A percentile compares a stretch with the other conserved stretches of the same genome.
Conservation (phyloP, 1,140 invertebrate genomes). For the Neodiprion pinetum region DNA sequence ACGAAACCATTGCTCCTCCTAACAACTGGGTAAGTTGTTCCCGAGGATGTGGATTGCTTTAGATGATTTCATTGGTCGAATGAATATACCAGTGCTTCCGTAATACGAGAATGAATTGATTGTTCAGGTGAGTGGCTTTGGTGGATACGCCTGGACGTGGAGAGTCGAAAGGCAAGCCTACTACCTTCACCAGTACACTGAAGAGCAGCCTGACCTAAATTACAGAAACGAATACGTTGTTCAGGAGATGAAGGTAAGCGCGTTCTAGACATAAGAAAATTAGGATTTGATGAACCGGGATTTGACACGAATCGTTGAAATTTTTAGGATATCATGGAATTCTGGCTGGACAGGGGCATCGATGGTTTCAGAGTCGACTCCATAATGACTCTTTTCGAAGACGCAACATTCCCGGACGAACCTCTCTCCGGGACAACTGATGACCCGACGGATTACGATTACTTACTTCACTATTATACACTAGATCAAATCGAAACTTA, state of each 20-base stretch:
- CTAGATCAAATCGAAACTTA: conserved; percentile 66
- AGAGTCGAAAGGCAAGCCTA: conserved; percentile 68
- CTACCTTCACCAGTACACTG: conserved; percentile 79
- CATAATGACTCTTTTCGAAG: conserved; percentile 66
- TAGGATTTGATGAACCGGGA: background rate
- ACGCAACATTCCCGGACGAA: conserved; percentile 63
- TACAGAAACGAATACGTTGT: conserved; percentile 67
- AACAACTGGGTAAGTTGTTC: background rate
- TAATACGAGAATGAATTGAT: background rate
- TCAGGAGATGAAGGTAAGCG: conserved; percentile 63
- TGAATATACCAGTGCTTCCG: background rate
- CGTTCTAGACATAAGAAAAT: conserved; percentile 5
- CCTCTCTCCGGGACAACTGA: conserved; percentile 53
- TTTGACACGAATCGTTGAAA: background rate
- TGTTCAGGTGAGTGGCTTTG: conserved; percentile 67
- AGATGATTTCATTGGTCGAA: background rate
- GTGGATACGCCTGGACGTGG: conserved; percentile 77
- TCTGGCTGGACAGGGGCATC: conserved; percentile 76
- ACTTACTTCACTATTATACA: conserved; percentile 69
- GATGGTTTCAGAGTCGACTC: conserved; percentile 76
- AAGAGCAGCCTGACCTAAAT: conserved; percentile 79
- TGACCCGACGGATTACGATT: conserved; percentile 60
- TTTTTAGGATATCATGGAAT: conserved; percentile 68
- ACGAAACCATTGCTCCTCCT: background rate
- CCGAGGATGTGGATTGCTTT: background rate